A percentile compares a stretch with the other conserved stretches of the same genome.
phyloP scores from a whole-genome alignment of 2,888 invertebrate species.

The Erannis defoliaria region DNA sequence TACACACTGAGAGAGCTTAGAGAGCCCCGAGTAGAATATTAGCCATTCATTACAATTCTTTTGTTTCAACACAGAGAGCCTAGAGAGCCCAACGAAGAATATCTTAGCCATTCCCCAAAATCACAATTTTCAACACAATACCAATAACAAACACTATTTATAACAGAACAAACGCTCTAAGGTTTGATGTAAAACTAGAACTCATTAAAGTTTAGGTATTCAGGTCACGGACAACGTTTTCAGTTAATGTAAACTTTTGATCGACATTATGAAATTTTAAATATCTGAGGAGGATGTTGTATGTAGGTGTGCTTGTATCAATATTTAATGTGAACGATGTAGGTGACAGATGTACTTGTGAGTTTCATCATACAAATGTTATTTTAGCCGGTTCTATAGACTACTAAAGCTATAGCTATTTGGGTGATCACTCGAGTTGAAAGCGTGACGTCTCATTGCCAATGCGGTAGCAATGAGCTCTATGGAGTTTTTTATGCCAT shows the following conservation, averaged over 20 bases:
- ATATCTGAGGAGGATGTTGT: neutral
- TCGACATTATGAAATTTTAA: constrained; percentile 19
- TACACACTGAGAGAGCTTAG: too few species aligned
- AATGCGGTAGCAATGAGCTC: too few species aligned
- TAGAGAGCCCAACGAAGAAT: neutral
- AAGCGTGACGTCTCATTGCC: too few species aligned
- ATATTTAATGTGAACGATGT: neutral
- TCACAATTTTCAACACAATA: neutral
- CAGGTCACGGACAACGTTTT: constrained; percentile 44
- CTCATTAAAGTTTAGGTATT: constrained; percentile 42
- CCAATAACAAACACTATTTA: constrained; percentile 14
- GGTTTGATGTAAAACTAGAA: constrained; percentile 36
- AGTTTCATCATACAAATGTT: constrained; percentile 15
- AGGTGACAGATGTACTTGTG: neutral
- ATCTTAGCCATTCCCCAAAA: constrained; percentile 1
- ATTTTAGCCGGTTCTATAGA: neutral
- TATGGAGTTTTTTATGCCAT: too few species aligned
- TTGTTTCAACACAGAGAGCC: too few species aligned
- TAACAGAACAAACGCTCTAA: constrained; percentile 34
- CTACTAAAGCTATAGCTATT: neutral
- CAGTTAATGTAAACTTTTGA: constrained; percentile 23
- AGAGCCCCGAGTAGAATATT: too few species aligned
- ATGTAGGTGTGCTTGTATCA: constrained; percentile 7
- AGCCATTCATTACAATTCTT: too few species aligned
- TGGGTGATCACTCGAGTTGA: too few species aligned